A percentile compares a stretch with the other conserved stretches of the same genome.
These are phyloP conservation scores for Electrophaes corylata DNA, from an alignment of 2,888 invertebrate genomes.

Conservation along the genomic window DNA sequence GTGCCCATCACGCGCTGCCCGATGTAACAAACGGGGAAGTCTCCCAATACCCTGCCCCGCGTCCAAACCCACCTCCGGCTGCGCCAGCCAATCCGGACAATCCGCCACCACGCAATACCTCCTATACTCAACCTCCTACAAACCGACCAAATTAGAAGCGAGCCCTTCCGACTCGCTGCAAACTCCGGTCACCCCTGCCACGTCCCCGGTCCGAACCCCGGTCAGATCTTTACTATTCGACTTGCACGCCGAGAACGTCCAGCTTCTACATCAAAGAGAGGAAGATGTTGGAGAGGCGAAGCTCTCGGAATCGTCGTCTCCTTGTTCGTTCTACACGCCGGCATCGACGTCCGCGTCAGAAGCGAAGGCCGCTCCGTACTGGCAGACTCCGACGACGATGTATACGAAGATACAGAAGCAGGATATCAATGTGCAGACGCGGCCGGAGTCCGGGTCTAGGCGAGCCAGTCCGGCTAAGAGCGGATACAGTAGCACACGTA, in stretches of 20 bases:
- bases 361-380: conserved; percentile 28
- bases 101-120: conserved; percentile 53
- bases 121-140: conserved; percentile 50
- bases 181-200: background rate
- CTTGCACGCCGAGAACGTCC: background rate
- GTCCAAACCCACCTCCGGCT: conserved; percentile 46
- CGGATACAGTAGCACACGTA: conserved; percentile 51
- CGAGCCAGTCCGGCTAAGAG: conserved; percentile 28
- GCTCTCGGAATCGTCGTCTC: conserved; percentile 1
- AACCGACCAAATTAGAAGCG: conserved; percentile 13
- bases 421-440: conserved; percentile 11
- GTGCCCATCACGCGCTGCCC: conserved; percentile 50
- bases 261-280: background rate
- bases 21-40: conserved; percentile 24
- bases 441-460: background rate
- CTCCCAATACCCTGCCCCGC: conserved; percentile 53
- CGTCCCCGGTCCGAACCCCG: background rate
- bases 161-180: conserved; percentile 2
- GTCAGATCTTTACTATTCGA: conserved; percentile 8
- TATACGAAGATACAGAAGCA: conserved; percentile 36
- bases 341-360: conserved; percentile 27
- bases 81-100: conserved; percentile 28
- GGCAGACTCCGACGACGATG: conserved; percentile 48
- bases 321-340: conserved; percentile 39
- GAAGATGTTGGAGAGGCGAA: background rate